phyloP scores from a whole-genome alignment of 2,797 vertebrate species.

The Intellagama lesueurii region DNA sequence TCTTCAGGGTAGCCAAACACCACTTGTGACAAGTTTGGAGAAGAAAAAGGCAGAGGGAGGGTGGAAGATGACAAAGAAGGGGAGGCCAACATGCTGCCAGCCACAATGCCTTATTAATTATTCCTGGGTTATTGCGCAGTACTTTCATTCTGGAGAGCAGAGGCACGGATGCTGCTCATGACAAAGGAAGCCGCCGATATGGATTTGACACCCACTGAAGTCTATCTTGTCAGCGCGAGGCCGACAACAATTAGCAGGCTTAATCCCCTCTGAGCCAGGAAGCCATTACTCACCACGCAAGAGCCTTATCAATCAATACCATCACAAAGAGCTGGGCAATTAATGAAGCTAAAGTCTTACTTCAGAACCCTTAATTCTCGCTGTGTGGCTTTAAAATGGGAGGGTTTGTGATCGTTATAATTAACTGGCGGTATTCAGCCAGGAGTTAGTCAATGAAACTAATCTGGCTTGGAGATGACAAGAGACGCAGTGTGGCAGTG shows the following conservation, averaged over 20 bases:
- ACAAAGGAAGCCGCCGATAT: conserved; percentile 70
- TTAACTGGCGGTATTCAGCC: conserved; percentile 79
- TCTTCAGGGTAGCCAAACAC: neutral
- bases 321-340: conserved; percentile 85
- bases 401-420: conserved; percentile 76
- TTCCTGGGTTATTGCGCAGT: conserved; percentile 51
- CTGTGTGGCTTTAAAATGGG: conserved; percentile 68
- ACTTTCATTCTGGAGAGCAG: conserved; percentile 51
- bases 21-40: neutral
- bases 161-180: conserved; percentile 44
- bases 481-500: conserved; percentile 61
- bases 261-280: conserved; percentile 84
- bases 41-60: accelerated
- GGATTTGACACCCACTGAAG: conserved; percentile 80
- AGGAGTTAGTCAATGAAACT: conserved; percentile 75
- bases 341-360: conserved; percentile 87
- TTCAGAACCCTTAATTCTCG: conserved; percentile 81
- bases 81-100: neutral
- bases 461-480: conserved; percentile 75
- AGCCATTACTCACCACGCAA: conserved; percentile 83
- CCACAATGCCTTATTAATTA: conserved; percentile 48
- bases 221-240: conserved; percentile 87
- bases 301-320: conserved; percentile 88
- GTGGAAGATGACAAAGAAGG: conserved; percentile 6
- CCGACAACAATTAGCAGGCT: conserved; percentile 89